These are phyloP conservation scores for Ophion ellenae DNA, from an alignment of 2,888 invertebrate genomes.

Conservation along the genomic window DNA sequence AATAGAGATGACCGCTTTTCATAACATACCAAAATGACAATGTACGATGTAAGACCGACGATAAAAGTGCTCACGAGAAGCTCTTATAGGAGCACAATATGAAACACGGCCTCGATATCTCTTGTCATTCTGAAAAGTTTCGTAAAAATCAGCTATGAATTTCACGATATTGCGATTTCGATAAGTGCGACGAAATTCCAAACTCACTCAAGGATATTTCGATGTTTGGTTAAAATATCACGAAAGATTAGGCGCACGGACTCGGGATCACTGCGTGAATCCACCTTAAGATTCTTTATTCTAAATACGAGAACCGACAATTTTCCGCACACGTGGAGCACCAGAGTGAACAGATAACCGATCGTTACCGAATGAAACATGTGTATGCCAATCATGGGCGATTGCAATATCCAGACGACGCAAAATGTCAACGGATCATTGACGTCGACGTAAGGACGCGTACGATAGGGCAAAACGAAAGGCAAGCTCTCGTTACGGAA, in stretches of 20 bases:
- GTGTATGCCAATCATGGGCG: constrained; percentile 61
- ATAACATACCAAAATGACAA: constrained; percentile 39
- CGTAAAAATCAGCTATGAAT: too few relatives aligned
- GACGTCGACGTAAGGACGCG: constrained; percentile 50
- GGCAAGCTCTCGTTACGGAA: constrained; percentile 50
- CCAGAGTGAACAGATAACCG: constrained; percentile 52
- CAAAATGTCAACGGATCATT: constrained; percentile 46
- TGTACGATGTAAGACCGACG: constrained; percentile 48
- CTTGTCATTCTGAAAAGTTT: too few relatives aligned
- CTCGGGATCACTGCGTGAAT: background rate
- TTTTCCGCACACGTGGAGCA: constrained; percentile 60
- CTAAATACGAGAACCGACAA: constrained; percentile 50
- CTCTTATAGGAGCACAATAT: constrained; percentile 53
- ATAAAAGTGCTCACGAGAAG: constrained; percentile 41
- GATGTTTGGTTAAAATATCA: constrained; percentile 50
- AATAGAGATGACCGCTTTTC: background rate
- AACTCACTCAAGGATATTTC: constrained; percentile 40
- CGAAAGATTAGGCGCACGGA: constrained; percentile 27
- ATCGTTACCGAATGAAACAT: constrained; percentile 55
- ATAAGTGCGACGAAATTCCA: background rate
- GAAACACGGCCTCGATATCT: constrained; percentile 46
- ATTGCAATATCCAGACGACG: constrained; percentile 54
- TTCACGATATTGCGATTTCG: background rate
- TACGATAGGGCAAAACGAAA: constrained; percentile 55
- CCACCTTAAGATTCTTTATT: constrained; percentile 49